These are phyloP conservation scores for Megaleporinus macrocephalus DNA, from an alignment of 2,113 vertebrate genomes.

Conservation along the genomic window DNA sequence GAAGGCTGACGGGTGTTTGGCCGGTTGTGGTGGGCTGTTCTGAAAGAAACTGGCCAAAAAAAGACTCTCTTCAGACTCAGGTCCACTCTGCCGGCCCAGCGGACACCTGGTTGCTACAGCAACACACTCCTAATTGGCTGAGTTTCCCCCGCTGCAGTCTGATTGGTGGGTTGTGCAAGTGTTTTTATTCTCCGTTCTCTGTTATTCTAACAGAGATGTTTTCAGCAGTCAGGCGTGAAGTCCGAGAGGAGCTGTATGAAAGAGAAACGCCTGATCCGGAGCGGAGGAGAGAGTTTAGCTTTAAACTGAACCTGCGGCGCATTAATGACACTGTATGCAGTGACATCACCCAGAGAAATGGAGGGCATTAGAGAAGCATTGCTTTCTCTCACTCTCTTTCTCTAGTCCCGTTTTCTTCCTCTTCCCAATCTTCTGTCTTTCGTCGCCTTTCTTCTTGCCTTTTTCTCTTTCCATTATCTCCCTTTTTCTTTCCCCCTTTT, in stretches of 20 bases:
- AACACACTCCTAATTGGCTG: slow-evolving; percentile 49
- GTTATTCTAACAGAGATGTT: slow-evolving; percentile 9
- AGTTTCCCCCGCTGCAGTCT: not conserved
- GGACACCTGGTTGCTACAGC: slow-evolving; percentile 38
- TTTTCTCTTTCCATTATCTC: too few species aligned
- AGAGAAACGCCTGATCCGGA: slow-evolving; percentile 5
- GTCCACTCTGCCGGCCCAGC: slow-evolving; percentile 13
- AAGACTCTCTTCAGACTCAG: not conserved
- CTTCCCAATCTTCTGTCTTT: too few species aligned
- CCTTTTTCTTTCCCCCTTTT: too few species aligned
- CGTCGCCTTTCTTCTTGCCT: too few species aligned
- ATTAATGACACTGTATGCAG: not conserved
- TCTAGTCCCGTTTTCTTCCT: too few species aligned
- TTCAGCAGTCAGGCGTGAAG: slow-evolving; percentile 9
- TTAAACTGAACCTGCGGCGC: not conserved
- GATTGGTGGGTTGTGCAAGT: slow-evolving; percentile 1
- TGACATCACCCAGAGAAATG: slow-evolving; percentile 37
- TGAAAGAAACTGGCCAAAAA: too few species aligned
- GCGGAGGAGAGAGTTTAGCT: not conserved
- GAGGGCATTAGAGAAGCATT: not conserved
- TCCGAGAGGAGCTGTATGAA: not conserved
- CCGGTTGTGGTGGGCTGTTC: too few species aligned
- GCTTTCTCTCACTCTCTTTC: too few species aligned
- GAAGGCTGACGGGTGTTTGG: too few species aligned
- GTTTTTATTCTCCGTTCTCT: not conserved